A percentile compares a stretch with the other conserved stretches of the same genome.
phyloP scores from a whole-genome alignment of 2,888 invertebrate species.

The Phortica magna region DNA sequence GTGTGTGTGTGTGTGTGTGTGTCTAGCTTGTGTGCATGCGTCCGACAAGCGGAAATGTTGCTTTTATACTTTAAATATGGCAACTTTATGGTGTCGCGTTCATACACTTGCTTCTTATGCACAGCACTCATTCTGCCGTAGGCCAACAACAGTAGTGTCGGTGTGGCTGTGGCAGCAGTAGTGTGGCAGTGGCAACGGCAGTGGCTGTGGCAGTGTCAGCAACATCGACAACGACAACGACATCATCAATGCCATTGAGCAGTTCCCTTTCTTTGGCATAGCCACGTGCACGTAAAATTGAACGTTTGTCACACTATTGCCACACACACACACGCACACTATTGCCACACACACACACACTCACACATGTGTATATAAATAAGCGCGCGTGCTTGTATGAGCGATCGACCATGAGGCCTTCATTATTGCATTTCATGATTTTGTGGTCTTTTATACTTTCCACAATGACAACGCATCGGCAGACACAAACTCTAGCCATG shows the following conservation, averaged over 20 bases:
- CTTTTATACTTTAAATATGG: slow-evolving; percentile 72
- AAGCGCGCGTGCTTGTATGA: slow-evolving; percentile 54
- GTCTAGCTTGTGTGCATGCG: slow-evolving; percentile 66
- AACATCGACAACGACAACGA: neutral
- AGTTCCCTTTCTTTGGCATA: neutral
- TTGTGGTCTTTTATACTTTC: slow-evolving; percentile 67
- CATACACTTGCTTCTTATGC: neutral
- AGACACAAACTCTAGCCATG: neutral
- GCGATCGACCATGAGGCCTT: slow-evolving; percentile 71
- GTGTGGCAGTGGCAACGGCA: neutral
- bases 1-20: too few species aligned
- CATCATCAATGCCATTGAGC: neutral
- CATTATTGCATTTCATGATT: slow-evolving; percentile 70
- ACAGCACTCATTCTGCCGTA: neutral
- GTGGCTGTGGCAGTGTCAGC: neutral
- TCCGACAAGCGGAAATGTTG: slow-evolving; percentile 70
- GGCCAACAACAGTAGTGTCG: neutral
- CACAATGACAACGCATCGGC: neutral
- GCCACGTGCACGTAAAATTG: neutral
- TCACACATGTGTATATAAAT: neutral
- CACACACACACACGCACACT: slow-evolving; percentile 48
- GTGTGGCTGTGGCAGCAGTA: neutral
- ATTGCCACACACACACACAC: slow-evolving; percentile 30
- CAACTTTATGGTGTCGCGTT: slow-evolving; percentile 66
- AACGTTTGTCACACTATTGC: neutral